These are phyloP conservation scores for Asarcornis scutulata DNA, from an alignment of 2,113 vertebrate genomes.

Conservation along the genomic window DNA sequence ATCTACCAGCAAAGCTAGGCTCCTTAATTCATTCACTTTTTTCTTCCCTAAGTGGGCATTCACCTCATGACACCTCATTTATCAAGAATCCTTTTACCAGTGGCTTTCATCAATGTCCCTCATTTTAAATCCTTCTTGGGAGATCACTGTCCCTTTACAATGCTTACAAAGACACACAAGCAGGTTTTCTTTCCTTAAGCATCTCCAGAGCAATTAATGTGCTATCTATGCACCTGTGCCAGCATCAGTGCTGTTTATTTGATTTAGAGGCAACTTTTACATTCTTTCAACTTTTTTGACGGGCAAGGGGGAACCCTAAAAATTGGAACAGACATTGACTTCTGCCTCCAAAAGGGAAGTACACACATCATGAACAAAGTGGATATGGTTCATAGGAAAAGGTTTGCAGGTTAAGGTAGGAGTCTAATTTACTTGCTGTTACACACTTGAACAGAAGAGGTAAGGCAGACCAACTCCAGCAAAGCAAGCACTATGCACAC, in stretches of 20 bases:
- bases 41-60: background rate
- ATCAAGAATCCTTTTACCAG: background rate
- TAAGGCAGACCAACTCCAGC: background rate
- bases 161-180: background rate
- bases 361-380: background rate
- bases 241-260: background rate
- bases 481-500: background rate
- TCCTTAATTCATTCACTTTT: background rate
- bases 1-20: background rate
- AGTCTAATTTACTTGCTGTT: background rate
- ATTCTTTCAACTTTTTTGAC: background rate
- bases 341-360: background rate
- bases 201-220: background rate
- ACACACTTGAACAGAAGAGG: background rate
- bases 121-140: background rate
- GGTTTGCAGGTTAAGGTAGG: no score
- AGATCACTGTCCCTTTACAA: background rate
- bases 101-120: background rate
- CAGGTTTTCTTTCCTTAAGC: background rate
- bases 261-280: background rate
- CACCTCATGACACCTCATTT: background rate
- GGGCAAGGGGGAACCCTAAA: background rate
- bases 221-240: background rate
- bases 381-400: background rate
- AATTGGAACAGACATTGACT: background rate